Conservation (phyloP, 2,113 vertebrate genomes). For the Syngnathoides biaculeatus region DNA sequence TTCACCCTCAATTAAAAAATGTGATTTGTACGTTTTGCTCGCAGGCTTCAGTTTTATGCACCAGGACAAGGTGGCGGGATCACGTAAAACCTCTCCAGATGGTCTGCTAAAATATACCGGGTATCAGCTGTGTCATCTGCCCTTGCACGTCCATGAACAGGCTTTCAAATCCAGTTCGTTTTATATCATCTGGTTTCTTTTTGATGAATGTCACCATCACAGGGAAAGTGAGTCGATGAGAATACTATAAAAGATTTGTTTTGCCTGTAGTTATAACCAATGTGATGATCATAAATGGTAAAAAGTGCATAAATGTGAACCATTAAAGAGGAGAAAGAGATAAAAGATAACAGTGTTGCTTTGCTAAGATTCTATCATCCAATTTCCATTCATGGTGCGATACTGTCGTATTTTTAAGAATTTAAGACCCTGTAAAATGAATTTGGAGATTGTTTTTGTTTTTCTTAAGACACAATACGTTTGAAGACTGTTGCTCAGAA, state of each 20-base stretch:
- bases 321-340: neutral
- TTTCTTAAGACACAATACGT: no score
- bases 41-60: neutral
- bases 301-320: neutral
- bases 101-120: neutral
- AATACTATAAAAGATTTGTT: neutral
- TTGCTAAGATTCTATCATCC: neutral
- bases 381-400: no score
- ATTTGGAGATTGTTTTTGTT: no score
- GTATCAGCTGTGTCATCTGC: neutral
- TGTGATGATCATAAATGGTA: neutral
- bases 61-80: neutral
- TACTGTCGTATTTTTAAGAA: no score
- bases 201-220: neutral
- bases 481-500: no score
- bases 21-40: neutral
- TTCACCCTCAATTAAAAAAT: constrained; percentile 3
- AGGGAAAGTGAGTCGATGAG: neutral
- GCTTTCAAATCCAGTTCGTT: neutral
- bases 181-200: neutral
- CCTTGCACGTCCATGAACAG: neutral
- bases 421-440: no score
- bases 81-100: neutral
- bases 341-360: neutral
- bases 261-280: neutral